Evolutionary conservation across 2,113 vertebrate species (phyloP), one percentile per base, ranked within the genome.

Genomic region (Mormyrus iriodes): DNA sequence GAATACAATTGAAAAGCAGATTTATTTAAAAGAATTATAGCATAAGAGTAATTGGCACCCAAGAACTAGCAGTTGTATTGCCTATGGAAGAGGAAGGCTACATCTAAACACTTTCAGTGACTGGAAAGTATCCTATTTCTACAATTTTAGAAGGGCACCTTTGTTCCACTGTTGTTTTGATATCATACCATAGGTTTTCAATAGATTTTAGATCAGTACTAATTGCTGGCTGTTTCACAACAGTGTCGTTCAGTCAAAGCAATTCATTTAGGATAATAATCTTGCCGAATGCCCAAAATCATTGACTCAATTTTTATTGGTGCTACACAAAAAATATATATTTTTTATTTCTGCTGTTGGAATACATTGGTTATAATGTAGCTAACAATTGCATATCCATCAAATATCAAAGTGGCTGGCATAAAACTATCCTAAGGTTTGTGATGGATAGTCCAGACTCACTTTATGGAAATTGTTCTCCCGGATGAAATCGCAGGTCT

Each of bases 401-500:
- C 39, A 0, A 55, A 21, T 42, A 35, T 84, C 8, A 13, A 58
- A 31, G 8, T 83, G 42, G 79, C 79, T n/a, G 2, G 19, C n/a
- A 82, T 24, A 88, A 55, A 3, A 5, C 9, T 39, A 31, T 35
- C 39, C 73, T 76, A 7, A 35, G 31, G 7, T 35, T 76, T 76
- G 31, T 17, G 69, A 53, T 24, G 58, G 35, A 21, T 24, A 39
- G 86, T 49, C 6, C 15, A 24, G 15, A 31, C 65, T 90, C 88
- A 95, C 96, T 94, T 94, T 95, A 31, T 91, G 42, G 89, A 94
- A 96, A 0, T 90, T 49, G 69, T 92, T 91, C 76, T 90, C 85
- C 1, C 8, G 89, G 76, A 96, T 94, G 90, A 96, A 96, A 13
- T 92, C 92, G 12, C 94, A 95, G 1, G 94, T 96, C n/a, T 94